phyloP scores from a whole-genome alignment of 2,113 vertebrate genomes.

The Ptilonorhynchus violaceus region DNA sequence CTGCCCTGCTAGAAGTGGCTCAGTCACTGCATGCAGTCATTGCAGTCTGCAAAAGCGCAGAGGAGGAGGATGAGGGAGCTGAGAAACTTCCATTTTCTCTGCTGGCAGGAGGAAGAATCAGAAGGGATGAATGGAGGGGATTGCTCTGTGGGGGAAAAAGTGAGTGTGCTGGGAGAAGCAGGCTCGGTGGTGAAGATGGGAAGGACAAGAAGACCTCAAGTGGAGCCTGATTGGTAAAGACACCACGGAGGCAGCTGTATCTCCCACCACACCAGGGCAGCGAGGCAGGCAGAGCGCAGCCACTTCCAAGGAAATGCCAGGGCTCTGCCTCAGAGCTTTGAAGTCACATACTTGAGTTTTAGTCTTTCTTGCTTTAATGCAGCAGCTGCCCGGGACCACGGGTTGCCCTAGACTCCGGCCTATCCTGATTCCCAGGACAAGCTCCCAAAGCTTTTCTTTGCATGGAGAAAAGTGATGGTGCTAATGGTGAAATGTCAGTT shows the following conservation, averaged over 20 bases:
- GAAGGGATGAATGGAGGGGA: background rate
- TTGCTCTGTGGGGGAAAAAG: background rate
- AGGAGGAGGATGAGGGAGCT: background rate
- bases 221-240: background rate
- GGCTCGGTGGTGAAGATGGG: background rate
- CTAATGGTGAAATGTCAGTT: background rate
- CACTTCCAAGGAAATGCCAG: background rate
- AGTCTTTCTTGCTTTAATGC: background rate
- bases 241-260: accelerated
- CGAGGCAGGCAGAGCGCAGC: background rate
- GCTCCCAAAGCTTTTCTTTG: background rate
- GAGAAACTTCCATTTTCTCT: background rate
- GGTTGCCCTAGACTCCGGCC: background rate
- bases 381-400: background rate
- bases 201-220: background rate
- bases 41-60: background rate
- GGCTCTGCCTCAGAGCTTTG: background rate
- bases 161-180: background rate
- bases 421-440: background rate
- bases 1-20: background rate
- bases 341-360: background rate
- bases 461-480: background rate
- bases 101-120: background rate
- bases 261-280: background rate
- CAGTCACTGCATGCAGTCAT: accelerated